phyloP scores from a whole-genome alignment of 1,140 invertebrate species.

The Cotesia glomerata region DNA sequence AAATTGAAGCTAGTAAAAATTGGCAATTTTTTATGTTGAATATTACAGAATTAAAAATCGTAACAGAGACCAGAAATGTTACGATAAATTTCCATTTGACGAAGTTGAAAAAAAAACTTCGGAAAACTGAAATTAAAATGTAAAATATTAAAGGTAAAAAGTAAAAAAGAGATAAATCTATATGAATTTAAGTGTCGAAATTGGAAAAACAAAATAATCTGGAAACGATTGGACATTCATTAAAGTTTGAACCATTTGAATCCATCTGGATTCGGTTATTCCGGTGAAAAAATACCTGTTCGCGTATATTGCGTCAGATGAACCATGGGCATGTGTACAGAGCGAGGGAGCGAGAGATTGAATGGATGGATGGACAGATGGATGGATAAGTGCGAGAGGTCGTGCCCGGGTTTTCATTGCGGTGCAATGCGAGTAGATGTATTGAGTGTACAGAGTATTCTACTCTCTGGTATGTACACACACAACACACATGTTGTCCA shows the following conservation, averaged over 20 bases:
- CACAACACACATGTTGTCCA: constrained; percentile 27
- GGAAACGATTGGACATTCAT: neutral
- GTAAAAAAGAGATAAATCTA: no score
- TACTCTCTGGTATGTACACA: neutral
- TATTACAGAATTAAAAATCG: no score
- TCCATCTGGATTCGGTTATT: no score
- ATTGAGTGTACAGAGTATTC: no score
- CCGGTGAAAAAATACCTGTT: neutral
- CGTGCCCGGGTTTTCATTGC: constrained; percentile 4
- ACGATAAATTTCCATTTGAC: neutral
- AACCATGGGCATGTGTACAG: neutral
- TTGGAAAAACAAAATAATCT: constrained; percentile 4
- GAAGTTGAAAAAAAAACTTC: neutral
- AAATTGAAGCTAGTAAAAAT: no score
- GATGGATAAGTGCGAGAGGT: constrained; percentile 1
- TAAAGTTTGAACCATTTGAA: neutral
- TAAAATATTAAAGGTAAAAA: no score
- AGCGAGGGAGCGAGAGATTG: neutral
- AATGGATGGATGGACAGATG: neutral
- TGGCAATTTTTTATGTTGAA: no score
- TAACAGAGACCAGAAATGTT: no score
- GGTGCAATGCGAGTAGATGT: neutral
- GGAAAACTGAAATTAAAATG: neutral
- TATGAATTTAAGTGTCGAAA: neutral
- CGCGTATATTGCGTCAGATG: neutral